A percentile compares a stretch with the other conserved stretches of the same genome.
These are phyloP conservation scores for Natrix natrix DNA, from an alignment of 2,797 vertebrate genomes.

Conservation along the genomic window DNA sequence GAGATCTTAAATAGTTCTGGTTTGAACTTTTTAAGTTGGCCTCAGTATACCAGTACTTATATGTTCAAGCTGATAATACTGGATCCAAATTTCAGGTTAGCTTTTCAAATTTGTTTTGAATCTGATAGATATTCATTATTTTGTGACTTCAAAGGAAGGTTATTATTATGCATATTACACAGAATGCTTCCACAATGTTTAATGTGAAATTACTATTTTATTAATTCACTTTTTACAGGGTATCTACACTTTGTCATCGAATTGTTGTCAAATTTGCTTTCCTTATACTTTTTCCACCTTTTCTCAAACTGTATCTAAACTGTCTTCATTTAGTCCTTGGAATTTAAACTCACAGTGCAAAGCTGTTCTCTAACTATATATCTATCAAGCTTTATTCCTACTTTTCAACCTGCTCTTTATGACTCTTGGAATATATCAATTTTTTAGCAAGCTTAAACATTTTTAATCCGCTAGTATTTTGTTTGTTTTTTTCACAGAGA, in stretches of 20 bases:
- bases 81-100: constrained; percentile 64
- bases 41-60: constrained; percentile 39
- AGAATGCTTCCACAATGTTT: not conserved
- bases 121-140: not conserved
- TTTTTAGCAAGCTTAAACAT: no score
- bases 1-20: constrained; percentile 61
- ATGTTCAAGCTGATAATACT: constrained; percentile 58
- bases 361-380: not conserved
- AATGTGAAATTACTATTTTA: not conserved
- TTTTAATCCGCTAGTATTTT: no score
- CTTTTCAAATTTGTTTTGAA: not conserved
- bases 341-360: not conserved
- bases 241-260: not conserved
- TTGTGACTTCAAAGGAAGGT: not conserved
- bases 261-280: not conserved
- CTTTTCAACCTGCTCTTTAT: not conserved
- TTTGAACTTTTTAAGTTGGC: constrained; percentile 49
- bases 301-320: not conserved
- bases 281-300: not conserved
- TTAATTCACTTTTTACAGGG: not conserved
- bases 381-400: not conserved
- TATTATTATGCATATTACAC: not conserved
- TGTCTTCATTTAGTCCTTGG: not conserved
- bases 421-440: not conserved
- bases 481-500: no score